Evolutionary conservation across 2,888 invertebrate genomes (phyloP).

Genomic region (Microplitis deprimator): DNA sequence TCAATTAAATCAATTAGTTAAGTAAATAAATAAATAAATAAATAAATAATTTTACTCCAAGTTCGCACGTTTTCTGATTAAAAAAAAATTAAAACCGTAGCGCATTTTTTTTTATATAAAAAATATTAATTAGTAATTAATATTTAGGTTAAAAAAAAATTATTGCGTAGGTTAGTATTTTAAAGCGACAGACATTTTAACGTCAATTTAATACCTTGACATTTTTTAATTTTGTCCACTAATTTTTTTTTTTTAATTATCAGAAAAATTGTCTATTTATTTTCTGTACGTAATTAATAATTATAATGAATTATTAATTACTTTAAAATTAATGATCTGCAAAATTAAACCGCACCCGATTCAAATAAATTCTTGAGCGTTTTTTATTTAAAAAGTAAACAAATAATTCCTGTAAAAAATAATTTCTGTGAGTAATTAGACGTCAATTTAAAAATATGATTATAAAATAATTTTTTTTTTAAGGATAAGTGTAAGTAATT

Average conservation of each 20-base stretch:
- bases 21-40: not conserved
- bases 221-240: not conserved
- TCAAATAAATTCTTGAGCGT: too few relatives aligned
- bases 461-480: too few relatives aligned
- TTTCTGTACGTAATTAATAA: too few relatives aligned
- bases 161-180: slow-evolving; percentile 58
- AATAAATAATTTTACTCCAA: not conserved
- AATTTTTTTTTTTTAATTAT: slow-evolving; percentile 18
- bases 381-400: too few relatives aligned
- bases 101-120: not conserved
- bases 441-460: too few relatives aligned
- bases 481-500: slow-evolving; percentile 8
- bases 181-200: slow-evolving; percentile 68
- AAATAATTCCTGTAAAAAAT: too few relatives aligned
- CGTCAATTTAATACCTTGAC: slow-evolving; percentile 46
- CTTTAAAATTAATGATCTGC: too few relatives aligned
- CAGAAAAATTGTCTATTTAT: not conserved
- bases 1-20: too few relatives aligned
- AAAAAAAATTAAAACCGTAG: not conserved
- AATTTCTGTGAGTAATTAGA: too few relatives aligned
- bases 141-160: not conserved
- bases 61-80: not conserved
- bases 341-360: too few relatives aligned
- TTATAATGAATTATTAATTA: too few relatives aligned
- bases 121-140: not conserved